Conservation (phyloP, 2,113 vertebrate genomes). For the Rostratula benghalensis region DNA sequence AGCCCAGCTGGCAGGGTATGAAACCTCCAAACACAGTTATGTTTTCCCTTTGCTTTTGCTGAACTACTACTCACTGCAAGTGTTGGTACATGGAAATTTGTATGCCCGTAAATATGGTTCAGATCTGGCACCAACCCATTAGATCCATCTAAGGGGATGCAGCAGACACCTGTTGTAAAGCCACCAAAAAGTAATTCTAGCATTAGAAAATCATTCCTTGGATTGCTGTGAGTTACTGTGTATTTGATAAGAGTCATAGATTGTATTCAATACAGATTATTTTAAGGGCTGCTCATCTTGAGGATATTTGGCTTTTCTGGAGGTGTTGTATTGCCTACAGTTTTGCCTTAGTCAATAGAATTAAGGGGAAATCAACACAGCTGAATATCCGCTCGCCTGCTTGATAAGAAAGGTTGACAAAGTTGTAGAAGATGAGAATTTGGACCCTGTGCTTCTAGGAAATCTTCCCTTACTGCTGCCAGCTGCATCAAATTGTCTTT, state of each 20-base stretch:
- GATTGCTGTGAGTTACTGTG: not conserved
- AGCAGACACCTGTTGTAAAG: not conserved
- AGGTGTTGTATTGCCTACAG: not conserved
- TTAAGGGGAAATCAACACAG: not conserved
- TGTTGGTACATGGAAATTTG: not conserved
- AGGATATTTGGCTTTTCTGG: not conserved
- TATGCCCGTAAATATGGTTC: not conserved
- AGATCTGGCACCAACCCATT: not conserved
- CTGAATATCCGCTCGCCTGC: not conserved
- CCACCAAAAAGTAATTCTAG: not conserved
- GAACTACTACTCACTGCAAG: not conserved
- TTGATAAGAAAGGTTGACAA: not conserved
- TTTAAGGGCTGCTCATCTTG: not conserved
- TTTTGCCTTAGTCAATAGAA: not conserved
- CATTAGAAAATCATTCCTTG: not conserved
- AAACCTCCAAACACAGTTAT: not conserved
- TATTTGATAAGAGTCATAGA: not conserved
- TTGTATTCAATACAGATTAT: not conserved
- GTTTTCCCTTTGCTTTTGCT: not conserved
- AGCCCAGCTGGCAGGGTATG: conserved; percentile 89
- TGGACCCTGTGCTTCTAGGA: not conserved
- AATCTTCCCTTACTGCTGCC: not conserved
- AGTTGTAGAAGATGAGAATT: not conserved
- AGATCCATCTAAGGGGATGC: not conserved
- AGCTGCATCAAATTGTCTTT: not conserved